A percentile compares a stretch with the other conserved stretches of the same genome.
Conservation (phyloP, 2,113 vertebrate genomes). For the Cichladusa arquata region DNA sequence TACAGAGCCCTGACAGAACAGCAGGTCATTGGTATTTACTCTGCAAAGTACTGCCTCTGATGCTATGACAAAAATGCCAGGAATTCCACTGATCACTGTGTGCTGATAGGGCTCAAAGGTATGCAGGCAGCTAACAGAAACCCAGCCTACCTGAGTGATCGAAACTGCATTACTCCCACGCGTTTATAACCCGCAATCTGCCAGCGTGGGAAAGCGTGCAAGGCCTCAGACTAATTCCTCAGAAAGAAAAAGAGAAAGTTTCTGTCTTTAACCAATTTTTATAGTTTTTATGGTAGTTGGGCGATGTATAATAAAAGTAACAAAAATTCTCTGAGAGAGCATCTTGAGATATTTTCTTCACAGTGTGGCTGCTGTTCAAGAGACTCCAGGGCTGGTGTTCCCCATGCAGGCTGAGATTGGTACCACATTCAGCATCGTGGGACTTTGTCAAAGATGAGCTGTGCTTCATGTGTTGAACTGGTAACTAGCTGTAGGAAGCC, state of each 20-base stretch:
- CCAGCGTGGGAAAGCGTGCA: constrained; percentile 67
- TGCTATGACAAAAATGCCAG: constrained; percentile 77
- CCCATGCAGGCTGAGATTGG: neutral
- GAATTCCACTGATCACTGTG: constrained; percentile 76
- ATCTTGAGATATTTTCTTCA: neutral
- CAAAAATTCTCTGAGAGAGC: neutral
- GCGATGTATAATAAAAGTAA: neutral
- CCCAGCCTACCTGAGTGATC: constrained; percentile 70
- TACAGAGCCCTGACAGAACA: constrained; percentile 71
- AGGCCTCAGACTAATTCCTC: constrained; percentile 40
- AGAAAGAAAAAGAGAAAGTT: neutral
- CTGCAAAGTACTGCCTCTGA: constrained; percentile 69
- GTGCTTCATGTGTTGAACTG: neutral
- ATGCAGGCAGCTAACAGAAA: constrained; percentile 72
- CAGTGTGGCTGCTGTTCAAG: neutral
- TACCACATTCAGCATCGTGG: neutral
- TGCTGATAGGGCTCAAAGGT: constrained; percentile 69
- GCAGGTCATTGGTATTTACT: constrained; percentile 74
- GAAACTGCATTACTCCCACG: constrained; percentile 73
- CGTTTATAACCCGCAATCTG: constrained; percentile 54
- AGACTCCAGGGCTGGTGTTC: neutral
- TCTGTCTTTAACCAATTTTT: neutral
- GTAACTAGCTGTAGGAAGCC: neutral
- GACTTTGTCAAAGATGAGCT: neutral
- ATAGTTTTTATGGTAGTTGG: neutral